phyloP scores from a whole-genome alignment of 2,888 invertebrate genomes.

The Aphidoletes aphidimyza region DNA sequence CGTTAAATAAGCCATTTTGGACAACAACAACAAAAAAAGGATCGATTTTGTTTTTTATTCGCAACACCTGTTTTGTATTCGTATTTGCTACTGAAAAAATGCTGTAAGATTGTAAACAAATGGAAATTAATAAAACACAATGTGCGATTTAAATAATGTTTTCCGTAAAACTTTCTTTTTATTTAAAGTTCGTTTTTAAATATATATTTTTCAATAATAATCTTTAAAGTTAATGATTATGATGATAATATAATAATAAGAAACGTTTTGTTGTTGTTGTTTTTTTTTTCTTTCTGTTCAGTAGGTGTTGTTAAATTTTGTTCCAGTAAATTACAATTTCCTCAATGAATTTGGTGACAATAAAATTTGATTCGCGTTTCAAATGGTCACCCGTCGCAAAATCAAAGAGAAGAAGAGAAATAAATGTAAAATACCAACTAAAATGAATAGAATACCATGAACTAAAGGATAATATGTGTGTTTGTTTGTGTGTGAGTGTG shows the following conservation, averaged over 20 bases:
- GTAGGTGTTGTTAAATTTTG: not conserved
- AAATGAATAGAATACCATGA: not conserved
- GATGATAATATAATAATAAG: slow-evolving; percentile 38
- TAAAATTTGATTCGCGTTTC: not conserved
- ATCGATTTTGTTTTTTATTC: too few species aligned
- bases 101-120: too few species aligned
- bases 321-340: too few species aligned
- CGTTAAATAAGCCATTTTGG: not conserved
- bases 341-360: not conserved
- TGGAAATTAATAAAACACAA: not conserved
- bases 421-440: not conserved
- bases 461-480: not conserved
- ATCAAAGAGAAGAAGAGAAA: not conserved
- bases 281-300: not conserved
- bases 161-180: slow-evolving; percentile 45
- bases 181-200: slow-evolving; percentile 33
- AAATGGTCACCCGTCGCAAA: too few species aligned
- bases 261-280: not conserved
- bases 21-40: too few species aligned
- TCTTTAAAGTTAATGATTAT: slow-evolving; percentile 49
- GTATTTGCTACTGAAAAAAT: too few species aligned
- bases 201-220: slow-evolving; percentile 51
- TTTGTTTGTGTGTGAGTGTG: not conserved
- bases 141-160: slow-evolving; percentile 26
- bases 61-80: too few species aligned